Conservation (phyloP, 2,888 invertebrate genomes). For the Torymus texanus region DNA sequence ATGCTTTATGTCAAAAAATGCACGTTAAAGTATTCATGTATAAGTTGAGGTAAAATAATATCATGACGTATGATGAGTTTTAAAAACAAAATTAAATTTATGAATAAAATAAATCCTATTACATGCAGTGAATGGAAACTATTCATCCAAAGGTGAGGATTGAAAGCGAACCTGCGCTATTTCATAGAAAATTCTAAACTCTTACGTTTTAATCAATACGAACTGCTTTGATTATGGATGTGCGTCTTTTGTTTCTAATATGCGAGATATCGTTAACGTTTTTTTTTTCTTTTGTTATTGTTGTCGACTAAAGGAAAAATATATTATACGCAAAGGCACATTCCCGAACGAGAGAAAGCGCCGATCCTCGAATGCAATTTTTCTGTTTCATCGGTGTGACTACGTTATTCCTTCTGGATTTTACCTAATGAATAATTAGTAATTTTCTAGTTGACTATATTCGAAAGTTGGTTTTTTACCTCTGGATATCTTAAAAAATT, state of each 20-base stretch:
- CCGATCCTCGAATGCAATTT: slow-evolving; percentile 6
- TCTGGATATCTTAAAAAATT: slow-evolving; percentile 15
- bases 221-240: slow-evolving; percentile 55
- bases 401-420: slow-evolving; percentile 3
- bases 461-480: neutral
- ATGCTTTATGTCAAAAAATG: no score
- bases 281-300: slow-evolving; percentile 1
- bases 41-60: no score
- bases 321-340: slow-evolving; percentile 58
- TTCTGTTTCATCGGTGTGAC: neutral
- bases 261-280: slow-evolving; percentile 4
- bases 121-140: no score
- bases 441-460: no score
- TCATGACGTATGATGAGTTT: no score
- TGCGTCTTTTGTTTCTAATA: slow-evolving; percentile 26
- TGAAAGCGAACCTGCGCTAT: slow-evolving; percentile 31
- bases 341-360: slow-evolving; percentile 57
- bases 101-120: neutral
- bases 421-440: no score
- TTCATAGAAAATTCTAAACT: slow-evolving; percentile 53
- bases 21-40: no score
- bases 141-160: no score
- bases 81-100: neutral
- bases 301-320: slow-evolving; percentile 26
- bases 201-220: slow-evolving; percentile 5